These are phyloP conservation scores for Gobio gobio DNA, from an alignment of 2,113 vertebrate species.

Conservation along the genomic window DNA sequence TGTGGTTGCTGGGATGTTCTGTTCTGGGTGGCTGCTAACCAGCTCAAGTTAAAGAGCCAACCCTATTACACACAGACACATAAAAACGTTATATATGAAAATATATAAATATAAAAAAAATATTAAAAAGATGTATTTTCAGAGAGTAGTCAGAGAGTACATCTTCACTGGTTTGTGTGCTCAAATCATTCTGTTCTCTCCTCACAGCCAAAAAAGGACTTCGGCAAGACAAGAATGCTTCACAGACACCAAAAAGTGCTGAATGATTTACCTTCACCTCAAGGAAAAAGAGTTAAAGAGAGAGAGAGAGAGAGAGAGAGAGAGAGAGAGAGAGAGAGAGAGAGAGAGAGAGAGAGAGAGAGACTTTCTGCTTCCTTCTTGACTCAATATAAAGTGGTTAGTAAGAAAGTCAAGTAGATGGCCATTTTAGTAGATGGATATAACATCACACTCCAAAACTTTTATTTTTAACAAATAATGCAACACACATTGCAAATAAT, in stretches of 20 bases:
- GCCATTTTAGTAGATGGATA: background rate
- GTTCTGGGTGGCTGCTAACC: background rate
- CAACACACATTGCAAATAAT: background rate
- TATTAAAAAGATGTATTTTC: background rate
- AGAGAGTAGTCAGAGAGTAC: background rate
- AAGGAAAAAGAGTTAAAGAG: background rate
- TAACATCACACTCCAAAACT: background rate
- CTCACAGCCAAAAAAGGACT: conserved; percentile 56
- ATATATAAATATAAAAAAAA: background rate
- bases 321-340: background rate
- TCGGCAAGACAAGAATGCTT: conserved; percentile 59
- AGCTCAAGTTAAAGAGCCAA: background rate
- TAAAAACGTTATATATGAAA: background rate
- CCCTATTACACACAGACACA: background rate
- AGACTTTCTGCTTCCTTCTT: background rate
- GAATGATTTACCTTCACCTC: conserved; percentile 56
- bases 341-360: background rate
- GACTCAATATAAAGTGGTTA: background rate
- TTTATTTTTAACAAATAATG: background rate
- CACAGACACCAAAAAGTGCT: conserved; percentile 48
- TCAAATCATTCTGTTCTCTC: conserved; percentile 60
- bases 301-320: background rate
- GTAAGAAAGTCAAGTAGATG: background rate
- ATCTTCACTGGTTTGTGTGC: conserved; percentile 57
- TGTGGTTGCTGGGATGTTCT: background rate